Conservation (phyloP, 2,797 vertebrate genomes). For the Amblyraja radiata region DNA sequence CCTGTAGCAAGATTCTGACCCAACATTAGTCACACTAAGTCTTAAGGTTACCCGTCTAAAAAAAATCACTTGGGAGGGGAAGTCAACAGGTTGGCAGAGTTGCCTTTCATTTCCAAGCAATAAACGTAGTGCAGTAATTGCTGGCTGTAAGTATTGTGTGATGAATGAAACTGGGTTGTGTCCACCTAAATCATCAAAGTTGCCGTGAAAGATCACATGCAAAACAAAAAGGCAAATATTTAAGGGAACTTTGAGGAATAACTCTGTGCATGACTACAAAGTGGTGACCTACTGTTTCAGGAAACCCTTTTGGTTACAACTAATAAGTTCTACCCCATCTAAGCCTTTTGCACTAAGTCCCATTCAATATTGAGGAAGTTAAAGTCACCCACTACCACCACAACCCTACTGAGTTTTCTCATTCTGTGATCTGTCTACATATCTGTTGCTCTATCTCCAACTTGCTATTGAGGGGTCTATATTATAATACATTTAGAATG, state of each 20-base stretch:
- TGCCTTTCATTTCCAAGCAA: neutral
- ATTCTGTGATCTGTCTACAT: too few species aligned
- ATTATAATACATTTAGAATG: too few species aligned
- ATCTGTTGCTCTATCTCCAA: too few species aligned
- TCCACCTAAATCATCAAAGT: neutral
- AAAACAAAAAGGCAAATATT: neutral
- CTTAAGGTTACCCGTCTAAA: neutral
- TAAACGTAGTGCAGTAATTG: neutral
- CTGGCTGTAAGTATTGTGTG: neutral
- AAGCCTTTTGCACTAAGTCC: too few species aligned
- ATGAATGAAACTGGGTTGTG: neutral
- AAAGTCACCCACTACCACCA: too few species aligned
- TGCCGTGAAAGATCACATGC: neutral
- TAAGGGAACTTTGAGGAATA: neutral
- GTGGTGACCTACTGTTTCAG: too few species aligned
- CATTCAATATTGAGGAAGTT: too few species aligned
- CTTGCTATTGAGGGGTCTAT: too few species aligned
- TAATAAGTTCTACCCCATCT: too few species aligned
- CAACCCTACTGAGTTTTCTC: too few species aligned
- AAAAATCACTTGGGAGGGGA: neutral
- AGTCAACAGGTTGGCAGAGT: neutral
- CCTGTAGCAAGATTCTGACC: slow-evolving; percentile 49
- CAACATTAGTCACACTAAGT: slow-evolving; percentile 25
- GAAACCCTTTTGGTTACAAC: too few species aligned
- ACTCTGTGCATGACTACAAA: neutral